Conservation (phyloP, 2,888 invertebrate species). For the Quadroppia sp. region DNA sequence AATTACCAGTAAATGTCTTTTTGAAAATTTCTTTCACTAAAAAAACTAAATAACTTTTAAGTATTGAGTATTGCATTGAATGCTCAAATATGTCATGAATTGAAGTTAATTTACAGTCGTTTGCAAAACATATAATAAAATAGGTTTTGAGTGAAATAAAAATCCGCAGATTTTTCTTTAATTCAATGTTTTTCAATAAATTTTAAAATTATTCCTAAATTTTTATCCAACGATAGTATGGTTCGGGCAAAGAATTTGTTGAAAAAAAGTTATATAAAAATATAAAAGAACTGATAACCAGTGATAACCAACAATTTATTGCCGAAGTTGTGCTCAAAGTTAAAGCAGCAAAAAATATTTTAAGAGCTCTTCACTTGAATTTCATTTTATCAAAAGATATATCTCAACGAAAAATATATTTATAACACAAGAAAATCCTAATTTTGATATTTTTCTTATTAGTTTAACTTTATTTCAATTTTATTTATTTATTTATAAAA, state of each 20-base stretch:
- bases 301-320: constrained; percentile 13
- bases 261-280: not conserved
- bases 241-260: too few species aligned
- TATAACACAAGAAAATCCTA: not conserved
- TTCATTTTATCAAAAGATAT: not conserved
- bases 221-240: not conserved
- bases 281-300: constrained; percentile 10
- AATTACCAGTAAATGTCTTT: constrained; percentile 12
- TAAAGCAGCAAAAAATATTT: not conserved
- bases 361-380: constrained; percentile 13
- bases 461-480: not conserved
- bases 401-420: not conserved
- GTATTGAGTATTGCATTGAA: constrained; percentile 2
- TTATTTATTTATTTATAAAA: not conserved
- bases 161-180: not conserved
- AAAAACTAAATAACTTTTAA: not conserved
- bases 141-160: constrained; percentile 1
- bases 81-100: constrained; percentile 4
- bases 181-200: constrained; percentile 24
- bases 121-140: constrained; percentile 31
- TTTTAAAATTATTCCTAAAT: constrained; percentile 6
- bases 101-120: constrained; percentile 28
- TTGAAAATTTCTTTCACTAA: constrained; percentile 8
- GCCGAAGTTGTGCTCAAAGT: not conserved
- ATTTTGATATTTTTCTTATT: constrained; percentile 16